Percentiles rank a stretch among this genome's conserved stretches.
Evolutionary conservation across 2,888 invertebrate species (phyloP).

Genomic region (Drosophila pseudotakahashii): DNA sequence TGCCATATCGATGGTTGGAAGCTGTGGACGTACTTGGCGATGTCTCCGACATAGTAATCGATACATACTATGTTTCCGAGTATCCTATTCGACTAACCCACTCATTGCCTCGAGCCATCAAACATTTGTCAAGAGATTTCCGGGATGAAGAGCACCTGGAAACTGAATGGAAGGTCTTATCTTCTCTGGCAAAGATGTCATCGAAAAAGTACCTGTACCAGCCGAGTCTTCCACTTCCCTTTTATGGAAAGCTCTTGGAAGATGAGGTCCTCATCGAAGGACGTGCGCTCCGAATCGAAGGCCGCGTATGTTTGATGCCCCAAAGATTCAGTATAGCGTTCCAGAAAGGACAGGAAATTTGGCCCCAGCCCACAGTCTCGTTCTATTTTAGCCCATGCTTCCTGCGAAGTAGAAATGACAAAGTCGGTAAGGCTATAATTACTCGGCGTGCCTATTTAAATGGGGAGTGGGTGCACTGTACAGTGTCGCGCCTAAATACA

Average conservation of each 20-base stretch:
- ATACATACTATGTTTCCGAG: slow-evolving; percentile 74
- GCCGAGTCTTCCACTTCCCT: slow-evolving; percentile 81
- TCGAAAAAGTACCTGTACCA: neutral
- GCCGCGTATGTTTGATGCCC: slow-evolving; percentile 88
- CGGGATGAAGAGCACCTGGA: slow-evolving; percentile 4
- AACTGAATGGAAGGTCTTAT: slow-evolving; percentile 17
- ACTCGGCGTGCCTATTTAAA: slow-evolving; percentile 88
- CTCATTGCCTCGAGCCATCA: slow-evolving; percentile 37
- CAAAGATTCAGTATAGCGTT: slow-evolving; percentile 90
- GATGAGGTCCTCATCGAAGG: slow-evolving; percentile 83
- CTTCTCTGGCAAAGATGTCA: slow-evolving; percentile 12
- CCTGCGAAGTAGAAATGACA: slow-evolving; percentile 50
- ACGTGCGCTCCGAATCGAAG: slow-evolving; percentile 85
- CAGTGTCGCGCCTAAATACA: slow-evolving; percentile 63
- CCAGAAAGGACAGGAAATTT: slow-evolving; percentile 87
- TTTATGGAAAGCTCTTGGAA: slow-evolving; percentile 67
- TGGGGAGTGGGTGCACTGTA: slow-evolving; percentile 82
- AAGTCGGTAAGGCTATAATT: slow-evolving; percentile 86
- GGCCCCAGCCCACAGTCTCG: slow-evolving; percentile 89
- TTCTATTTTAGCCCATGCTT: slow-evolving; percentile 91
- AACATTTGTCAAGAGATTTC: neutral
- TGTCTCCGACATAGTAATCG: slow-evolving; percentile 86
- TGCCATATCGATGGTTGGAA: slow-evolving; percentile 86
- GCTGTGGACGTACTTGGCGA: slow-evolving; percentile 87
- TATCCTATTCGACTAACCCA: slow-evolving; percentile 70